A percentile compares a stretch with the other conserved stretches of the same genome.
phyloP scores from a whole-genome alignment of 2,113 vertebrate species.

The Epinephelus cyanopodus region DNA sequence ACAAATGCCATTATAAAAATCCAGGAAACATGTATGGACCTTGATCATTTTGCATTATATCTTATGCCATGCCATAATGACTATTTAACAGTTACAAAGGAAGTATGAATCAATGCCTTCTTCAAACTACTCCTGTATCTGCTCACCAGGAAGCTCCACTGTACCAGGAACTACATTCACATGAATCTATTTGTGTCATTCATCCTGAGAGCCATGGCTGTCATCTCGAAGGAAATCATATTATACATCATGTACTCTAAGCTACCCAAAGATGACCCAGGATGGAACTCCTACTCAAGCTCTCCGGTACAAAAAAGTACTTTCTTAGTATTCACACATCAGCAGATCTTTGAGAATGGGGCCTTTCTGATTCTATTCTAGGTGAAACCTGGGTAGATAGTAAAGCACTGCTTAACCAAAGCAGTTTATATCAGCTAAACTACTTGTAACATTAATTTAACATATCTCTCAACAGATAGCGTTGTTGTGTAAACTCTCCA shows the following conservation, averaged over 20 bases:
- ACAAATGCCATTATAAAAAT: constrained; percentile 40
- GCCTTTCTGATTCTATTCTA: no score
- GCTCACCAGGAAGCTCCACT: constrained; percentile 93
- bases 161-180: constrained; percentile 97
- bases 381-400: not conserved
- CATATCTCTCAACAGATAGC: constrained; percentile 76
- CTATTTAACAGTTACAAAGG: constrained; percentile 9
- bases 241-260: constrained; percentile 84
- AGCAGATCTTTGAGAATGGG: not conserved
- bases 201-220: constrained; percentile 88
- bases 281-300: constrained; percentile 88
- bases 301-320: constrained; percentile 82
- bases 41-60: constrained; percentile 12
- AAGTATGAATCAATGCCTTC: constrained; percentile 30
- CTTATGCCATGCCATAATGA: constrained; percentile 11
- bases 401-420: no score
- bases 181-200: constrained; percentile 97
- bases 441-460: not conserved
- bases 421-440: not conserved
- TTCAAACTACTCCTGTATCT: constrained; percentile 41
- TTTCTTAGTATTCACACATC: not conserved
- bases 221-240: constrained; percentile 90
- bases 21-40: not conserved
- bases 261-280: constrained; percentile 85
- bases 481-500: constrained; percentile 87